Evolutionary conservation across 2,113 vertebrate genomes (phyloP).

Genomic region (Xyrauchen texanus): DNA sequence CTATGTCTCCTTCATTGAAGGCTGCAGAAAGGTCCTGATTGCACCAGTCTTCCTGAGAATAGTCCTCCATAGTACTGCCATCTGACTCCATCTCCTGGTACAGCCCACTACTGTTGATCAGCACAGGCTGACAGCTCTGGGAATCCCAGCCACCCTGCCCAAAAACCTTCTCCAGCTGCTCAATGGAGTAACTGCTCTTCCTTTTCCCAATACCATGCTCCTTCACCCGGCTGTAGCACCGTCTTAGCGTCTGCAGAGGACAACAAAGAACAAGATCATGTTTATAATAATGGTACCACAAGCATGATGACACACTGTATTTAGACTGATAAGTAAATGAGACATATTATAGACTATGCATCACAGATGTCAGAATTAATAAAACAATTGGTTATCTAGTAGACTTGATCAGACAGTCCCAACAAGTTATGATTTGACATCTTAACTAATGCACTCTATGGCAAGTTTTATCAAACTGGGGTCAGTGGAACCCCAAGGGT

Average conservation of each 20-base stretch:
- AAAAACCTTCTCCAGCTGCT: slow-evolving; percentile 98
- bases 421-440: too few species aligned
- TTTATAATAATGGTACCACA: neutral
- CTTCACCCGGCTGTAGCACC: slow-evolving; percentile 98
- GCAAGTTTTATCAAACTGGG: too few species aligned
- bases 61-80: slow-evolving; percentile 95
- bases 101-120: slow-evolving; percentile 97
- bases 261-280: slow-evolving; percentile 32
- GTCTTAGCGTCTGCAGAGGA: slow-evolving; percentile 84
- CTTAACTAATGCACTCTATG: too few species aligned
- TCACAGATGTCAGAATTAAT: too few species aligned
- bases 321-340: too few species aligned
- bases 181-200: slow-evolving; percentile 98
- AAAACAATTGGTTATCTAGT: too few species aligned
- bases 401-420: too few species aligned
- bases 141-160: slow-evolving; percentile 98
- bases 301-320: too few species aligned
- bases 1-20: slow-evolving; percentile 90
- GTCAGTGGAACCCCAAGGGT: too few species aligned
- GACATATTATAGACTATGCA: too few species aligned
- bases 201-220: slow-evolving; percentile 96
- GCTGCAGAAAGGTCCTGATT: slow-evolving; percentile 92
- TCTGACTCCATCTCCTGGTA: slow-evolving; percentile 99
- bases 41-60: slow-evolving; percentile 96
- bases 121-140: slow-evolving; percentile 93